Conservation (phyloP, 2,888 invertebrate genomes). For the Creontiades dilutus region DNA sequence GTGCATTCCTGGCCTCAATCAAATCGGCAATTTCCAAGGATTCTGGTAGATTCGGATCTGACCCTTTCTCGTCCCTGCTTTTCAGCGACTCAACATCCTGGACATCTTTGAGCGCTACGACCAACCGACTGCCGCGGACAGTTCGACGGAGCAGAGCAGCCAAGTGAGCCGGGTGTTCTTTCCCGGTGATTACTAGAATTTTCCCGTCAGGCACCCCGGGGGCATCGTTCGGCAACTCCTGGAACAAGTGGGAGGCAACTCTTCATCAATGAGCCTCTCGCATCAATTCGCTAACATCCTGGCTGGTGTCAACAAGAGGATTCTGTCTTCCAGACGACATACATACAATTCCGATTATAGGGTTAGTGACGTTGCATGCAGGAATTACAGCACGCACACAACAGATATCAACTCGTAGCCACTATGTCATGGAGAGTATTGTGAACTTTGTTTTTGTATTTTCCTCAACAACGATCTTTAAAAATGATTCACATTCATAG, state of each 20-base stretch:
- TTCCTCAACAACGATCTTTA: too few relatives aligned
- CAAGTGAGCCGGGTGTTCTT: conserved; percentile 25
- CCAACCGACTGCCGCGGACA: background rate
- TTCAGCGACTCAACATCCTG: background rate
- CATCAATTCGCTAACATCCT: conserved; percentile 1
- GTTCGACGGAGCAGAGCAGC: background rate
- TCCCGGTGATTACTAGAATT: conserved; percentile 1
- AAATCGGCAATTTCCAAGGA: background rate
- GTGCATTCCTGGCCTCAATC: background rate
- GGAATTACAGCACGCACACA: background rate
- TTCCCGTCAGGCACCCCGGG: conserved; percentile 29
- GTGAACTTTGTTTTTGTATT: too few relatives aligned
- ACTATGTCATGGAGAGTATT: too few relatives aligned
- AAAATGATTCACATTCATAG: too few relatives aligned
- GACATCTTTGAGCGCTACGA: conserved; percentile 23
- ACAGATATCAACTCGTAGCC: background rate
- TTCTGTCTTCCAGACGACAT: background rate
- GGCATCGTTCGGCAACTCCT: conserved; percentile 16
- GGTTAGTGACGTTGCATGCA: background rate
- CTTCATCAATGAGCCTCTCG: conserved; percentile 13
- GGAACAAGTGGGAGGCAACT: conserved; percentile 28
- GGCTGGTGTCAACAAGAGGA: background rate
- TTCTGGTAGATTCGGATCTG: background rate
- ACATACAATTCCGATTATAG: background rate
- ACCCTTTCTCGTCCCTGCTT: background rate